Evolutionary conservation across 2,797 vertebrate genomes (phyloP).

Genomic region (Spondyliosoma cantharus): DNA sequence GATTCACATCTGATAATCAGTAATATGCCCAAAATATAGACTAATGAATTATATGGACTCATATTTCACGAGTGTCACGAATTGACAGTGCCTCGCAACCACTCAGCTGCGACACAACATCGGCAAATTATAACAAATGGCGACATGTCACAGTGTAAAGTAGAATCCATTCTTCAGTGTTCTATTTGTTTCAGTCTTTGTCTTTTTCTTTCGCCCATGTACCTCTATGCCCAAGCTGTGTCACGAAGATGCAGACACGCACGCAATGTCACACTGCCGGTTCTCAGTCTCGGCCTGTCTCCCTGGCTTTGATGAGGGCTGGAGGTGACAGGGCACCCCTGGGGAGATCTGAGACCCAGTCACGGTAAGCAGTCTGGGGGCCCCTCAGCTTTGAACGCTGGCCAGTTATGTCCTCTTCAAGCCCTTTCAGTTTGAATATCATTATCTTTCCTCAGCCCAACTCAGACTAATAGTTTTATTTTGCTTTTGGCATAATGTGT

Average conservation of each 20-base stretch:
- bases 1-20: background rate
- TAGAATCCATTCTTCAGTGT: background rate
- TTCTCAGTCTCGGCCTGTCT: slow-evolving; percentile 36
- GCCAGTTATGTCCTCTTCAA: slow-evolving; percentile 58
- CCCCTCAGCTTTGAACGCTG: slow-evolving; percentile 52
- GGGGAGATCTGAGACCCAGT: slow-evolving; percentile 56
- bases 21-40: background rate
- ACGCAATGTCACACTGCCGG: slow-evolving; percentile 10
- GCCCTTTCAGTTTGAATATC: slow-evolving; percentile 48
- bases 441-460: slow-evolving; percentile 20
- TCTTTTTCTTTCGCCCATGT: background rate
- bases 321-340: slow-evolving; percentile 50
- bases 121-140: background rate
- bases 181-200: slow-evolving; percentile 9
- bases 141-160: background rate
- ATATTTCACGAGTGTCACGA: background rate
- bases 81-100: background rate
- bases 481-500: slow-evolving; percentile 13
- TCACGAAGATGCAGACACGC: background rate
- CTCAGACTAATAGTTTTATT: slow-evolving; percentile 18
- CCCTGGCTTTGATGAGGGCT: slow-evolving; percentile 53
- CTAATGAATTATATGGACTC: background rate
- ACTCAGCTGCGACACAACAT: background rate
- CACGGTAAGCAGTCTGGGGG: slow-evolving; percentile 43
- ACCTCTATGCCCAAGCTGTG: slow-evolving; percentile 5